Evolutionary conservation across 2,888 invertebrate genomes (phyloP).

Genomic region (Metellina segmentata): DNA sequence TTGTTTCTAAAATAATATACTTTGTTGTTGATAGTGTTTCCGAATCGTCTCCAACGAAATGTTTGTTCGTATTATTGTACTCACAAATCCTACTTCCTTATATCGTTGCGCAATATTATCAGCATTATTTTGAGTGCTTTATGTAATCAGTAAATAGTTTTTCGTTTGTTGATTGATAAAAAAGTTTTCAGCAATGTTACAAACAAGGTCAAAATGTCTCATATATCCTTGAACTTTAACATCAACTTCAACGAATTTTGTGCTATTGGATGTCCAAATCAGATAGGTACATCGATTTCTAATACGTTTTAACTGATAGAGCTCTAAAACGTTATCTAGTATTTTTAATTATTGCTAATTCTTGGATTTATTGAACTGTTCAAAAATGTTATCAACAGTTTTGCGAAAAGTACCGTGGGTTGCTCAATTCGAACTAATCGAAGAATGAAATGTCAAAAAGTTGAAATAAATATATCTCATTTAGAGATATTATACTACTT

Average conservation of each 20-base stretch:
- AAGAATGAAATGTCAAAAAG: too few species aligned
- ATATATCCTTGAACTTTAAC: constrained; percentile 43
- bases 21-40: neutral
- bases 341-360: too few species aligned
- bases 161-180: constrained; percentile 34
- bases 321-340: too few species aligned
- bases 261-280: constrained; percentile 6
- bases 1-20: neutral
- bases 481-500: too few species aligned
- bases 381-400: too few species aligned
- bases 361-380: too few species aligned
- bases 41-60: neutral
- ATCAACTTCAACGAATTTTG: neutral
- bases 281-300: constrained; percentile 6
- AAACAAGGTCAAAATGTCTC: constrained; percentile 43
- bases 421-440: too few species aligned
- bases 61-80: neutral
- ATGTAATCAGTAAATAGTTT: constrained; percentile 52
- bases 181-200: constrained; percentile 16
- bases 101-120: neutral
- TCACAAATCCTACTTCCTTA: neutral
- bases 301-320: too few species aligned
- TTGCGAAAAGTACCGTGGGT: too few species aligned
- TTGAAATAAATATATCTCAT: too few species aligned
- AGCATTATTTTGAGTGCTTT: neutral